Evolutionary conservation across 1,140 invertebrate genomes (phyloP).

Genomic region (Leptinotarsa defecta): DNA sequence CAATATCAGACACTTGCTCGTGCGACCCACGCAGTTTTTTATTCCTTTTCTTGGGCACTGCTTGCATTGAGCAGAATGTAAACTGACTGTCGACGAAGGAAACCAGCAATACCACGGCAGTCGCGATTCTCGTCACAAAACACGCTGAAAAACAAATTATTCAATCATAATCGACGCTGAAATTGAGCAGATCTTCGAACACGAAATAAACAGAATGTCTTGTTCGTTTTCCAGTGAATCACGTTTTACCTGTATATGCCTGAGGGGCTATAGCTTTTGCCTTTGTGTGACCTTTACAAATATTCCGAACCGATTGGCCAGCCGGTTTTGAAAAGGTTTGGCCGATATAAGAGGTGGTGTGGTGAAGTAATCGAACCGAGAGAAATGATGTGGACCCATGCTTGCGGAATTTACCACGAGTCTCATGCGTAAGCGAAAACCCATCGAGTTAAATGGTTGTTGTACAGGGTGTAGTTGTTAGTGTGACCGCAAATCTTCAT

Average conservation of each 20-base stretch:
- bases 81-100: slow-evolving; percentile 60
- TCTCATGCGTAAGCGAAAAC: too few species aligned
- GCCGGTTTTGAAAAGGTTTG: slow-evolving; percentile 29
- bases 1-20: slow-evolving; percentile 58
- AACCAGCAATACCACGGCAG: slow-evolving; percentile 55
- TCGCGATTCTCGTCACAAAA: slow-evolving; percentile 55
- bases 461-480: neutral
- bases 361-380: slow-evolving; percentile 5
- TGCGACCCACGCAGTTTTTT: slow-evolving; percentile 49
- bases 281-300: slow-evolving; percentile 30
- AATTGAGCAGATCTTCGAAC: neutral
- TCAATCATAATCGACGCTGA: slow-evolving; percentile 16
- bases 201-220: slow-evolving; percentile 1
- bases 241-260: slow-evolving; percentile 27
- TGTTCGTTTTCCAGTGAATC: slow-evolving; percentile 25
- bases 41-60: slow-evolving; percentile 40
- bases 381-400: neutral
- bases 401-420: too few species aligned
- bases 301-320: slow-evolving; percentile 19
- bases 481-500: too few species aligned
- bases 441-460: slow-evolving; percentile 13
- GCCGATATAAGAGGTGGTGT: neutral
- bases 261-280: slow-evolving; percentile 16
- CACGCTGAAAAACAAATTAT: slow-evolving; percentile 52
- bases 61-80: slow-evolving; percentile 59